Conservation (phyloP, 2,113 vertebrate species). For the Hydropotes inermis region DNA sequence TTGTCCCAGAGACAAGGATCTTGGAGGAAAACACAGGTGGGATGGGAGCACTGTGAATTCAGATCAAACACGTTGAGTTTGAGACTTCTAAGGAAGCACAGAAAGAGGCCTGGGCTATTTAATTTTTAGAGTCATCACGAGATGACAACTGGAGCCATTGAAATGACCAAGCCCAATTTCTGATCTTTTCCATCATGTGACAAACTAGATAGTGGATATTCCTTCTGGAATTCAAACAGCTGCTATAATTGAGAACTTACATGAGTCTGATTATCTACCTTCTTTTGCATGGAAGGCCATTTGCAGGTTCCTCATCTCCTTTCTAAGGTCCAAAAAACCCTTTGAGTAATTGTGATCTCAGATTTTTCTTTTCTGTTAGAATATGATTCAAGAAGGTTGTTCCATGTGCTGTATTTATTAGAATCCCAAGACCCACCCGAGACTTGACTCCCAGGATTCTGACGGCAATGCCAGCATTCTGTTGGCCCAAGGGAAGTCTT, state of each 20-base stretch:
- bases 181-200: conserved; percentile 41
- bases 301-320: background rate
- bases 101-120: background rate
- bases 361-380: background rate
- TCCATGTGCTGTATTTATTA: background rate
- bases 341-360: background rate
- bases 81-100: background rate
- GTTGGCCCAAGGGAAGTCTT: background rate
- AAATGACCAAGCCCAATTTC: background rate
- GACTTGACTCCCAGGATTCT: background rate
- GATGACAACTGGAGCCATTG: background rate
- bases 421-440: background rate
- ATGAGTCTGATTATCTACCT: background rate
- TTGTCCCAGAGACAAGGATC: background rate
- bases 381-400: background rate
- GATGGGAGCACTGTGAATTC: background rate
- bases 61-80: background rate
- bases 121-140: background rate
- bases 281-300: background rate
- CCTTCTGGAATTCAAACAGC: conserved; percentile 42
- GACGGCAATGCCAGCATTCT: background rate
- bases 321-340: background rate
- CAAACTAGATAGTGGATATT: conserved; percentile 47
- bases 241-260: background rate
- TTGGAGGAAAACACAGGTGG: background rate